Conservation (phyloP, 2,888 invertebrate species). For the Thymelicus acteon region DNA sequence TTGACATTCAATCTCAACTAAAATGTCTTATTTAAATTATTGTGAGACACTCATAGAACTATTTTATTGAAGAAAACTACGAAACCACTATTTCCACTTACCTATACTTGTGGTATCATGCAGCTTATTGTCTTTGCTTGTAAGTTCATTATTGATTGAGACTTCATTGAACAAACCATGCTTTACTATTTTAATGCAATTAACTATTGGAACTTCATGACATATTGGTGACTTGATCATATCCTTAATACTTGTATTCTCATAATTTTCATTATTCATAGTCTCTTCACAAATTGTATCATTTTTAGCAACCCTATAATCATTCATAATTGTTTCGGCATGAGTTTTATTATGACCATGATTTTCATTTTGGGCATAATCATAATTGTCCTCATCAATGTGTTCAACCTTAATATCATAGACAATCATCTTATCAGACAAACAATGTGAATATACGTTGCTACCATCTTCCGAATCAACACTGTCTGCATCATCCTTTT, state of each 20-base stretch:
- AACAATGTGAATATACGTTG: neutral
- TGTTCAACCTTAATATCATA: conserved; percentile 2
- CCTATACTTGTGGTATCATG: neutral
- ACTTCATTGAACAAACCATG: neutral
- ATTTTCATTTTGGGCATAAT: neutral
- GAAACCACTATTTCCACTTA: neutral
- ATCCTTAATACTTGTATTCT: neutral
- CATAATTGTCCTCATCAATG: neutral
- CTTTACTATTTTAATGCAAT: neutral
- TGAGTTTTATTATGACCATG: neutral
- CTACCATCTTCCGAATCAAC: neutral
- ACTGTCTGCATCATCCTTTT: neutral
- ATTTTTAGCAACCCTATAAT: neutral
- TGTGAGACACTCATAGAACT: too few species aligned
- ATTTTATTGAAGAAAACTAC: too few species aligned
- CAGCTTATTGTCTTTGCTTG: neutral
- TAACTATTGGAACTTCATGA: conserved; percentile 1
- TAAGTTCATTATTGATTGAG: neutral
- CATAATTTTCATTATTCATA: neutral
- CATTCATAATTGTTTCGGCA: neutral
- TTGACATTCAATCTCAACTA: too few species aligned
- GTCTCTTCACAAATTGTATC: neutral
- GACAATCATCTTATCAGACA: neutral
- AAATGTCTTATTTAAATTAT: too few species aligned
- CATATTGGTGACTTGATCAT: neutral